These are phyloP conservation scores for Falcaria lacertinaria DNA, from an alignment of 2,888 invertebrate species.

Conservation along the genomic window DNA sequence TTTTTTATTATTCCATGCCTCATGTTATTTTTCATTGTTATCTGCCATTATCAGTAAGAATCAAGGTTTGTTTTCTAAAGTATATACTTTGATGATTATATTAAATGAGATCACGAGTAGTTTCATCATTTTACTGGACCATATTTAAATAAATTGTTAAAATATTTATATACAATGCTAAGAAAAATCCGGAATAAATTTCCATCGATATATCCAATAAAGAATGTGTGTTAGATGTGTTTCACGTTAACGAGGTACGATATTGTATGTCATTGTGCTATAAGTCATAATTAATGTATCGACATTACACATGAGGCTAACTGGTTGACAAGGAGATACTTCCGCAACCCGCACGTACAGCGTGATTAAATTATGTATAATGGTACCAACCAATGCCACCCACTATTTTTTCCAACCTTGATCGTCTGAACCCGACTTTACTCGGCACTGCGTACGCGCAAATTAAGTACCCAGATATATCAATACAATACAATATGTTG, in stretches of 20 bases:
- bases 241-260: slow-evolving; percentile 9
- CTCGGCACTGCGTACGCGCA: slow-evolving; percentile 12
- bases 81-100: neutral
- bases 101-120: neutral
- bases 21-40: too few species aligned
- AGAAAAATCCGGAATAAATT: too few species aligned
- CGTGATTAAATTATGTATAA: slow-evolving; percentile 50
- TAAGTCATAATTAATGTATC: slow-evolving; percentile 38
- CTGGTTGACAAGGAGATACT: slow-evolving; percentile 52
- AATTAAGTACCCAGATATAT: slow-evolving; percentile 5
- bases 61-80: neutral
- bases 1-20: too few species aligned
- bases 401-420: slow-evolving; percentile 65
- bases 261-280: slow-evolving; percentile 12
- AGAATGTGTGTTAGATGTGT: neutral
- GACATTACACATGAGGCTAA: slow-evolving; percentile 61
- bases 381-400: slow-evolving; percentile 54
- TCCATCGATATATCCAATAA: neutral
- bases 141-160: neutral
- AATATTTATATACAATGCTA: too few species aligned
- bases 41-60: too few species aligned
- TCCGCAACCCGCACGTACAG: slow-evolving; percentile 53
- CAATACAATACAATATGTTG: neutral
- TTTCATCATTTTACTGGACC: neutral
- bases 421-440: slow-evolving; percentile 37